Base-by-base conservation (phyloP, 2,113 vertebrate species). In the Entelurus aequoreus region DNA sequence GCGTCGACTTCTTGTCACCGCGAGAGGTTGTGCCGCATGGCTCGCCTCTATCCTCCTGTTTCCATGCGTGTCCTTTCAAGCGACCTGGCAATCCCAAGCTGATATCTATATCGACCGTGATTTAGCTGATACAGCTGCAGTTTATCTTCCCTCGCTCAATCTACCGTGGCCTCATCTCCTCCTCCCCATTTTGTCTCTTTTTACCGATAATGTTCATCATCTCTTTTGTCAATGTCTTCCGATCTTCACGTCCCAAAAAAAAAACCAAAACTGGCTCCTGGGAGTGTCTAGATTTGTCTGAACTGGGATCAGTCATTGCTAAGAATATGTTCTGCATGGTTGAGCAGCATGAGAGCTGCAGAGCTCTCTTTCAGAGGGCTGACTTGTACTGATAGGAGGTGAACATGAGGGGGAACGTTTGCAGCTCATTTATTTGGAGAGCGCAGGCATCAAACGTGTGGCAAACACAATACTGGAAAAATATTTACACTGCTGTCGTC, bases 81-180 rank as follows among this genome's bases (percentile, higher is more conserved):
- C 75, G 58, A 77, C 78, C 51, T 80, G 84, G 81, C 88, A 87
- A 88, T 91, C 88, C 87, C 81, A 44, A 81, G 78, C 85, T 87
- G 88, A 91, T 90, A 90, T 90, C 89, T 90, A 86, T 86, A 90
- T 92, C 88, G 80, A 81, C 74, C 62, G 64, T 76, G 88, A 90
- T 90, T 88, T 84, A 87, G 88, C 86, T 84, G 87, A 91, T 90
- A 83, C 71, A 65, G 58, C 74, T 69, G 68, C 80, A 80, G 78
- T 65, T 81, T 47, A 65, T 50, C 49, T 71, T 56, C 52, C 57
- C 68, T 51, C 21, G 48, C 60, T 53, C 52, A 40, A 28, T 35
- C 55, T 55, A 36, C 48, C 71, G 8, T 48, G 19, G 36, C 58
- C 46, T 21, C 19, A 55, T 59, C 62, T 56, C 38, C 47, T 50